These are phyloP conservation scores for Taphrorychus bicolor DNA, from an alignment of 2,888 invertebrate species.

Conservation along the genomic window DNA sequence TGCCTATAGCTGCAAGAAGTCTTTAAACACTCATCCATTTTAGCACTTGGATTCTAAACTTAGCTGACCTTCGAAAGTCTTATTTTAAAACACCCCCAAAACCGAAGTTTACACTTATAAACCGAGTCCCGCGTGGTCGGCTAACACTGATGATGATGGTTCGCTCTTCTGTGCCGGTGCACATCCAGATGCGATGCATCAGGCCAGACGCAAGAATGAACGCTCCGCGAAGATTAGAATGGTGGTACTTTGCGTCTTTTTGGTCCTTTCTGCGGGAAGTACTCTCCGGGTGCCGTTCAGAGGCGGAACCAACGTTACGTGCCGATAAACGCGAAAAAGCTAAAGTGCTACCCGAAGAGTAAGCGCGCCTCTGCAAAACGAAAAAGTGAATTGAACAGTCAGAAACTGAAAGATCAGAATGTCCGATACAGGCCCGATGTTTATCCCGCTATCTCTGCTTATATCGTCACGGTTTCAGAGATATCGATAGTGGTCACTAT, in stretches of 20 bases:
- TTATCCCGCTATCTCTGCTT: neutral
- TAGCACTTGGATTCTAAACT: slow-evolving; percentile 25
- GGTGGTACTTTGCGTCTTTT: slow-evolving; percentile 28
- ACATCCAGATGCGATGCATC: slow-evolving; percentile 46
- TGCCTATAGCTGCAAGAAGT: neutral
- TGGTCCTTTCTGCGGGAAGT: slow-evolving; percentile 24
- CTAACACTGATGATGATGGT: too few relatives aligned
- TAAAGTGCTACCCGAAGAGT: too few relatives aligned
- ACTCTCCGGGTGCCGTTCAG: slow-evolving; percentile 30
- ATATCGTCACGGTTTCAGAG: neutral
- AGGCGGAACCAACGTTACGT: slow-evolving; percentile 30
- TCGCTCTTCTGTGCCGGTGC: slow-evolving; percentile 22
- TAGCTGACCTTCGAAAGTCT: slow-evolving; percentile 21
- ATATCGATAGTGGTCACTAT: neutral
- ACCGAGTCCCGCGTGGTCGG: too few relatives aligned
- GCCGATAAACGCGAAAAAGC: too few relatives aligned
- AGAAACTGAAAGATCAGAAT: neutral
- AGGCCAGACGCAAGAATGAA: slow-evolving; percentile 44
- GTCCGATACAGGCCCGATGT: neutral
- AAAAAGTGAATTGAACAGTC: neutral
- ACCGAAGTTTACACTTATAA: slow-evolving; percentile 4
- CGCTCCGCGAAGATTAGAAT: slow-evolving; percentile 29
- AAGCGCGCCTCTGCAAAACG: too few relatives aligned
- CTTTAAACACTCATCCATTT: slow-evolving; percentile 8
- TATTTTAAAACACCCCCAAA: slow-evolving; percentile 21